Conservation (phyloP, 2,113 vertebrate species). For the Typhlomys cinereus region DNA sequence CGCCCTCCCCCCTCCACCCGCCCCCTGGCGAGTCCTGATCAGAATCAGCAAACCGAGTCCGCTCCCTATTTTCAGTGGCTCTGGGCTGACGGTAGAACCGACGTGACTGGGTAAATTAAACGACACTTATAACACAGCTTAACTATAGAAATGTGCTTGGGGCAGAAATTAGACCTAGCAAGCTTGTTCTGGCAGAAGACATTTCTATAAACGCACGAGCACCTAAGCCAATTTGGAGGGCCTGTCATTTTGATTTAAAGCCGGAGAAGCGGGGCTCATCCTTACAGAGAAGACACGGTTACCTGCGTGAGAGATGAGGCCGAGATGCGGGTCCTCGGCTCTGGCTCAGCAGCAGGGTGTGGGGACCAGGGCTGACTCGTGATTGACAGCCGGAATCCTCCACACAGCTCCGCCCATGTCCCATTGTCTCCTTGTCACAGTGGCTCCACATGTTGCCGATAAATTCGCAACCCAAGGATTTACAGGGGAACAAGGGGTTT, state of each 20-base stretch:
- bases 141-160: slow-evolving; percentile 75
- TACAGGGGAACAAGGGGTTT: too few species aligned
- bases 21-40: slow-evolving; percentile 43
- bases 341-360: background rate
- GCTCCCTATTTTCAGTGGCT: slow-evolving; percentile 5
- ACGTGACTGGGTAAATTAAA: slow-evolving; percentile 70
- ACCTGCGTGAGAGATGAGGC: slow-evolving; percentile 42
- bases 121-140: slow-evolving; percentile 72
- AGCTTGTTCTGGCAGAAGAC: slow-evolving; percentile 72
- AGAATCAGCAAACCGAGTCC: slow-evolving; percentile 25
- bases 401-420: too few species aligned
- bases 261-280: slow-evolving; percentile 54
- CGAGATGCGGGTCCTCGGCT: background rate
- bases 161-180: slow-evolving; percentile 72
- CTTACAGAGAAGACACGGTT: slow-evolving; percentile 47
- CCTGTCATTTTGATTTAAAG: slow-evolving; percentile 75
- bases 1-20: too few species aligned
- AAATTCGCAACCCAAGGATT: too few species aligned
- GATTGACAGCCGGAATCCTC: background rate
- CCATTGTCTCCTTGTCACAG: too few species aligned
- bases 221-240: slow-evolving; percentile 70
- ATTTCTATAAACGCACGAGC: slow-evolving; percentile 61
- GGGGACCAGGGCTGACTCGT: background rate
- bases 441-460: too few species aligned
- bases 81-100: background rate